phyloP scores from a whole-genome alignment of 2,888 invertebrate species.

The Achlya flavicornis region DNA sequence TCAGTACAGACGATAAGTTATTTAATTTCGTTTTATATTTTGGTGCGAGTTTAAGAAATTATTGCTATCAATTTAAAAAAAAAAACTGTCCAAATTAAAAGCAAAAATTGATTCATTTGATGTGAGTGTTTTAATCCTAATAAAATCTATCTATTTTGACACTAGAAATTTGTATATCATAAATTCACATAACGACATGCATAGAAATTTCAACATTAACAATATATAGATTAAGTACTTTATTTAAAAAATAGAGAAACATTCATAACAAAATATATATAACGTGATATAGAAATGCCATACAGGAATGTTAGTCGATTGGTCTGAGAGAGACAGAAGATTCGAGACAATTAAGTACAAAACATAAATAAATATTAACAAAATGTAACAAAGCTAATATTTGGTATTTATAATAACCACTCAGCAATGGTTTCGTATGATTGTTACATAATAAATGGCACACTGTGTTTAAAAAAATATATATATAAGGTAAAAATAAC shows the following conservation, averaged over 20 bases:
- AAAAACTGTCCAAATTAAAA: too few relatives aligned
- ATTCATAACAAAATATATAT: slow-evolving; percentile 14
- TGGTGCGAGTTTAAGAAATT: not conserved
- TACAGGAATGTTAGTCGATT: slow-evolving; percentile 27
- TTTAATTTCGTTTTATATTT: not conserved
- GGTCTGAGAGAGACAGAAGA: slow-evolving; percentile 17
- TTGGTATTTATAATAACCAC: slow-evolving; percentile 26
- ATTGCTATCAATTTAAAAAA: not conserved
- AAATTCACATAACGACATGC: not conserved
- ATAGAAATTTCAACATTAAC: slow-evolving; percentile 1
- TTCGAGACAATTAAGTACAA: slow-evolving; percentile 33
- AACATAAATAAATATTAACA: slow-evolving; percentile 30
- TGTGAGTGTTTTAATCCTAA: not conserved
- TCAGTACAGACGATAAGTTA: not conserved
- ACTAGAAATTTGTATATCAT: not conserved
- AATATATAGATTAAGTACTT: slow-evolving; percentile 10
- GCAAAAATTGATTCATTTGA: not conserved
- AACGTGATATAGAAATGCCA: slow-evolving; percentile 21
- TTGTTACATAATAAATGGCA: slow-evolving; percentile 33
- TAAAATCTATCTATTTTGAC: slow-evolving; percentile 1
- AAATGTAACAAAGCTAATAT: slow-evolving; percentile 30
- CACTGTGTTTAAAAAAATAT: slow-evolving; percentile 9
- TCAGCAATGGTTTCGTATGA: not conserved
- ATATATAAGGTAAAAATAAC: slow-evolving; percentile 13
- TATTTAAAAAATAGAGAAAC: slow-evolving; percentile 8